Conservation (phyloP, 1,140 invertebrate genomes). For the Hypsibius dujardini region DNA sequence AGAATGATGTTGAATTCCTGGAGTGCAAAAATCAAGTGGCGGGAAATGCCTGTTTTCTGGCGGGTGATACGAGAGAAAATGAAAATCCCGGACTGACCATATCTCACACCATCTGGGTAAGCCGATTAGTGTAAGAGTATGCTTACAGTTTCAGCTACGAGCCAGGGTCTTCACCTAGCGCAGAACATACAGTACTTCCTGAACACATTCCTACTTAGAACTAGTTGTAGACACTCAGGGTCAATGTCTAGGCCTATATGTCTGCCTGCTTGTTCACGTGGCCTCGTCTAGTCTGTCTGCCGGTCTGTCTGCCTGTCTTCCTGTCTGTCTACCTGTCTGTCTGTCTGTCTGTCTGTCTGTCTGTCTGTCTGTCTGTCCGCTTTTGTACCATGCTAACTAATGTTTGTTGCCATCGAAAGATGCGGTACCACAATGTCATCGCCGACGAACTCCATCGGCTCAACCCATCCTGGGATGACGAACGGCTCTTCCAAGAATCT, state of each 20-base stretch:
- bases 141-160: neutral
- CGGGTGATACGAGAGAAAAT: slow-evolving; percentile 44
- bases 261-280: no score
- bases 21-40: neutral
- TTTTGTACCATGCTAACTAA: neutral
- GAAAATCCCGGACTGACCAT: slow-evolving; percentile 44
- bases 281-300: no score
- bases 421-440: slow-evolving; percentile 71
- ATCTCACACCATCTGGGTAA: slow-evolving; percentile 42
- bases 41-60: slow-evolving; percentile 34
- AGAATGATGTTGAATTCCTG: slow-evolving; percentile 43
- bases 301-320: neutral
- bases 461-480: slow-evolving; percentile 67
- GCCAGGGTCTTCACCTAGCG: neutral
- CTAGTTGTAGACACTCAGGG: no score
- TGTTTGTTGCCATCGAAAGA: slow-evolving; percentile 27
- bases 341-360: neutral
- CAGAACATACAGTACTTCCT: neutral
- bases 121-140: neutral
- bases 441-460: slow-evolving; percentile 50
- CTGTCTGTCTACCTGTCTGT: neutral
- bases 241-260: no score
- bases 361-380: neutral
- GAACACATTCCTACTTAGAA: neutral
- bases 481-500: slow-evolving; percentile 40